Evolutionary conservation across 2,113 vertebrate genomes (phyloP).

Genomic region (Psophia crepitans): DNA sequence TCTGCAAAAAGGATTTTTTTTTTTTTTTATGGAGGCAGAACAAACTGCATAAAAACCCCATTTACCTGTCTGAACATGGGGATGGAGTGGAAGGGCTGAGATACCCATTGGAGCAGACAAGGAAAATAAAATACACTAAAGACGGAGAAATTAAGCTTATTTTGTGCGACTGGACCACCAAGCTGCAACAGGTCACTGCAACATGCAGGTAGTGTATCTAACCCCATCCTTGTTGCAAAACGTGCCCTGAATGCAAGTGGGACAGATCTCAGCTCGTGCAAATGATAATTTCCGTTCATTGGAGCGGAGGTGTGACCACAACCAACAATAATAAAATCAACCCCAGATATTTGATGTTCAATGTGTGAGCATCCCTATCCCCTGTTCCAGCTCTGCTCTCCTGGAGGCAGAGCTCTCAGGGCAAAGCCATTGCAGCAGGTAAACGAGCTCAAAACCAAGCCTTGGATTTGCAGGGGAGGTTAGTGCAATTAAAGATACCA

Average conservation of each 20-base stretch:
- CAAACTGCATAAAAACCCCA: background rate
- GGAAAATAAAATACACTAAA: background rate
- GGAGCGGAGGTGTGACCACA: background rate
- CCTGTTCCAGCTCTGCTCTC: background rate
- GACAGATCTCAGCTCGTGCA: background rate
- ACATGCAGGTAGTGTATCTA: background rate
- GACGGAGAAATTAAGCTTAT: background rate
- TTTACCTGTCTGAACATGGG: background rate
- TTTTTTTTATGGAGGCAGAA: background rate
- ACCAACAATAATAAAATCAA: background rate
- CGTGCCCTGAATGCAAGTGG: background rate
- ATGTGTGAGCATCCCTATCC: background rate
- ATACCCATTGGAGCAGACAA: background rate
- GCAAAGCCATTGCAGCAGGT: background rate
- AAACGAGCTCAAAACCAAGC: background rate
- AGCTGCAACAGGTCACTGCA: background rate
- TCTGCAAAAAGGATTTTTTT: background rate
- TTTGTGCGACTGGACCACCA: background rate
- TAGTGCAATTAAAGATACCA: background rate
- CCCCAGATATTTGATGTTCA: rapidly evolving
- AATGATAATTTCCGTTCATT: background rate
- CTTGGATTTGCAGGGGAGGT: background rate
- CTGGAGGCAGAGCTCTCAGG: background rate
- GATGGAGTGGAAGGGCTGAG: background rate
- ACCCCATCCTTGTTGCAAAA: background rate